Evolutionary conservation across 1,140 invertebrate genomes (phyloP), one percentile per base, ranked within the genome.

Genomic region (Kradibia gibbosae): DNA sequence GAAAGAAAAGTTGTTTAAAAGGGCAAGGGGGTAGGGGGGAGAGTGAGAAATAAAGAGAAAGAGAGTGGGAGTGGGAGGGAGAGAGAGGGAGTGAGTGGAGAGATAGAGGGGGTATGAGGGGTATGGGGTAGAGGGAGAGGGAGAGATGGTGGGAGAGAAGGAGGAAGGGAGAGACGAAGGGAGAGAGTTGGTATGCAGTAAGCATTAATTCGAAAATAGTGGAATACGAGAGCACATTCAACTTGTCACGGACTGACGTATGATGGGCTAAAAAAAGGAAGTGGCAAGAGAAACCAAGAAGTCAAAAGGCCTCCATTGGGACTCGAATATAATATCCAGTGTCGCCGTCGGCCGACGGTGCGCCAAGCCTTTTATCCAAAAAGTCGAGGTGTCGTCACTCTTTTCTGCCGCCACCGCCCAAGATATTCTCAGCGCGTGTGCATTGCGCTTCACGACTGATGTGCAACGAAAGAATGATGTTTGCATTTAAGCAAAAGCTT

Each of bases 361-460:
- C 13, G 25, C 57, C 34, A 31, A 71, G 70, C 62, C 80, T 76
- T 76, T 81, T 76, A 83, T 77, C 82, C 82, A 83, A 77, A 73
- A 83, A 80, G 82, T 83, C 78, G 48, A 31, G 36, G 45, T 72
- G 72, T 55, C 70, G 76, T 53, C 53, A 50, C 28, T 62, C 53
- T 60, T 78, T 60, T 65, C 53, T 53, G 55, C 65, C 8, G 34
- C 31, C 28, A 73, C 22, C 28, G 62, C 67, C 53, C 75, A 62
- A 65, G 73, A 53, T 83, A 83, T 83, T 83, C 79, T 83, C 65
- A 75, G 78, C 65, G 20, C 28, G 20, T 10, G 31, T 15, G 57
- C 31, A 13, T 17, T 39, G 62, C 62, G 34, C 62, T 67, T 36
- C 15, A 67, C 22, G 34, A 3, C 62, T 34, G 1, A n/a, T 8